phyloP scores from a whole-genome alignment of 2,113 vertebrate genomes.

The Nothocercus nigrocapillus region DNA sequence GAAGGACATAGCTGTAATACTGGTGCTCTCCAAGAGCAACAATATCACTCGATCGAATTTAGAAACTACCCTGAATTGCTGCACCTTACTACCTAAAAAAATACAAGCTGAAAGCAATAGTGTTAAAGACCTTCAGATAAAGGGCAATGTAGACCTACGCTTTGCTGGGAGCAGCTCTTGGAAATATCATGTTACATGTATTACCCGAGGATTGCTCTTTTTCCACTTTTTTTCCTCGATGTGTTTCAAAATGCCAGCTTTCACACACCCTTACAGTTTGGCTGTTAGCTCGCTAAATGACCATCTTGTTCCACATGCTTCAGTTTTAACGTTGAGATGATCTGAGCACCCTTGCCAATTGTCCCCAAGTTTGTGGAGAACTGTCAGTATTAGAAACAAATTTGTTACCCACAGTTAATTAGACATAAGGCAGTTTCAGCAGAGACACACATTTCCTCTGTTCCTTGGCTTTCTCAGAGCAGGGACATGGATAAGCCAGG shows the following conservation, averaged over 20 bases:
- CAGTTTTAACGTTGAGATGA: neutral
- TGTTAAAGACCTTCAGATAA: neutral
- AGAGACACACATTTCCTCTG: neutral
- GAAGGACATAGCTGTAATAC: neutral
- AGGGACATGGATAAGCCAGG: neutral
- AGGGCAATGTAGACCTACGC: neutral
- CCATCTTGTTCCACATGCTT: neutral
- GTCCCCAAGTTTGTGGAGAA: neutral
- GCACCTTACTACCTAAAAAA: neutral
- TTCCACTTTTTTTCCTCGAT: neutral
- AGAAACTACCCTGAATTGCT: neutral
- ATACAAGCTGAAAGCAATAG: neutral
- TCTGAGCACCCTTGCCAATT: neutral
- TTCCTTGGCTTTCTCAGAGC: conserved; percentile 10
- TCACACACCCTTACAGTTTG: neutral
- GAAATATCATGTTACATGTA: neutral
- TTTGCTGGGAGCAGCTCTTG: neutral
- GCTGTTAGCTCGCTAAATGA: neutral
- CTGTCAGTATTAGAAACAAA: conserved; percentile 24
- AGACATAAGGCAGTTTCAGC: conserved; percentile 23
- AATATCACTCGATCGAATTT: neutral
- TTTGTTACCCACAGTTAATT: conserved; percentile 35
- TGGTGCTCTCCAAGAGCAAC: too few relatives aligned
- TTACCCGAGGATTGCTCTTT: neutral
- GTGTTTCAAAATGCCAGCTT: neutral